phyloP scores from a whole-genome alignment of 2,113 vertebrate genomes.

The Atrichornis clamosus region DNA sequence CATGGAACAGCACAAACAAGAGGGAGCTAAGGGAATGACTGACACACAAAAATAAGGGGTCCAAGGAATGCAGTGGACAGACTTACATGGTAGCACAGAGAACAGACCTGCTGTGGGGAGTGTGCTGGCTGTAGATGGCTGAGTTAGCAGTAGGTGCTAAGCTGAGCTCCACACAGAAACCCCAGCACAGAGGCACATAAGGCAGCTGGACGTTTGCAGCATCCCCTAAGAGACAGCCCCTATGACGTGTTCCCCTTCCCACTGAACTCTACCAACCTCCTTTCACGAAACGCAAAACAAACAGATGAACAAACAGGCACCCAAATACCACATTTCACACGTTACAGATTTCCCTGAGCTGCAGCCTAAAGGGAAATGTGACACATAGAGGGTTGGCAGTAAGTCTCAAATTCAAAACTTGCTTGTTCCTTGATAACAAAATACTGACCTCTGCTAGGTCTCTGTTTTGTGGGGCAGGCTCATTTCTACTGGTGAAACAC shows the following conservation, averaged over 20 bases:
- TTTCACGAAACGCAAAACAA: not conserved
- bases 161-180: not conserved
- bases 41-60: not conserved
- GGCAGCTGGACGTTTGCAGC: not conserved
- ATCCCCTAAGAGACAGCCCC: not conserved
- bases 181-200: not conserved
- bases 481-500: not conserved
- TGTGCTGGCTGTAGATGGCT: not conserved
- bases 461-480: not conserved
- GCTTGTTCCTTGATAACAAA: not conserved
- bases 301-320: not conserved
- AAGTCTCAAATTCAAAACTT: not conserved
- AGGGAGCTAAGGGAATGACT: not conserved
- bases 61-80: not conserved
- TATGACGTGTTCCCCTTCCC: not conserved
- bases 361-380: not conserved
- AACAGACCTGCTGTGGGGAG: not conserved
- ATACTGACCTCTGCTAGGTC: not conserved
- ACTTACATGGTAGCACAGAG: not conserved
- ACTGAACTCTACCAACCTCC: not conserved
- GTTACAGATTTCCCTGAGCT: not conserved
- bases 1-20: not conserved
- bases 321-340: not conserved
- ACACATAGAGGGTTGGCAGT: not conserved
- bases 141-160: not conserved